Conservation (phyloP, 2,797 vertebrate genomes). For the Poecilia gillii region DNA sequence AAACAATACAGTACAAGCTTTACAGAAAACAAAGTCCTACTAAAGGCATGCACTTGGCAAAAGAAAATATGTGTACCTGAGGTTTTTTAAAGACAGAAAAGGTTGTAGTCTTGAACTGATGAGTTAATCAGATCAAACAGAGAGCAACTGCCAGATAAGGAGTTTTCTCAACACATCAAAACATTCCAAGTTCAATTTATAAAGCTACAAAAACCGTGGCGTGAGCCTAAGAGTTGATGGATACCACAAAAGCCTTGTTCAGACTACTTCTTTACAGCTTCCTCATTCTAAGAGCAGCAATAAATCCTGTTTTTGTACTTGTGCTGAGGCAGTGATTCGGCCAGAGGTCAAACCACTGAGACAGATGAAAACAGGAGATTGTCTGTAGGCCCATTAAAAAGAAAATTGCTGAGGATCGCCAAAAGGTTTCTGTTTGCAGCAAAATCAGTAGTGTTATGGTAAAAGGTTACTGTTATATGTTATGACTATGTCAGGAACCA, state of each 20-base stretch:
- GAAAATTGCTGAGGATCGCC: slow-evolving; percentile 61
- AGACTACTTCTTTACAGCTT: slow-evolving; percentile 36
- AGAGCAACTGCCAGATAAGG: slow-evolving; percentile 23
- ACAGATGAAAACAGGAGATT: slow-evolving; percentile 75
- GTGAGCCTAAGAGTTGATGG: slow-evolving; percentile 32
- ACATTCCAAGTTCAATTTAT: slow-evolving; percentile 21
- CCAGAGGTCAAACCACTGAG: slow-evolving; percentile 74
- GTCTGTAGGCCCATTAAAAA: slow-evolving; percentile 72
- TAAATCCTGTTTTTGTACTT: slow-evolving; percentile 63
- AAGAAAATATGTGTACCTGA: slow-evolving; percentile 33
- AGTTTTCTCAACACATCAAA: slow-evolving; percentile 23
- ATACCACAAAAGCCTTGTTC: slow-evolving; percentile 21
- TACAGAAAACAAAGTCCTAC: slow-evolving; percentile 39
- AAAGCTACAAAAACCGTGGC: slow-evolving; percentile 18
- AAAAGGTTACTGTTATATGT: neutral
- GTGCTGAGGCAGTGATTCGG: slow-evolving; percentile 49
- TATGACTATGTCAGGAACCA: slow-evolving; percentile 14
- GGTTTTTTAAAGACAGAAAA: slow-evolving; percentile 27
- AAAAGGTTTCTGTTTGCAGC: slow-evolving; percentile 41
- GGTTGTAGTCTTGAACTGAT: slow-evolving; percentile 10
- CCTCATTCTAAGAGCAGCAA: slow-evolving; percentile 50
- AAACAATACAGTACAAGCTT: neutral
- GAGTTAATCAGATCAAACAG: slow-evolving; percentile 41
- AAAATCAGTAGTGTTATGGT: slow-evolving; percentile 6
- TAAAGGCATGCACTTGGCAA: slow-evolving; percentile 41